A percentile compares a stretch with the other conserved stretches of the same genome.
Evolutionary conservation across 2,797 vertebrate genomes (phyloP).

Genomic region (Spondyliosoma cantharus): DNA sequence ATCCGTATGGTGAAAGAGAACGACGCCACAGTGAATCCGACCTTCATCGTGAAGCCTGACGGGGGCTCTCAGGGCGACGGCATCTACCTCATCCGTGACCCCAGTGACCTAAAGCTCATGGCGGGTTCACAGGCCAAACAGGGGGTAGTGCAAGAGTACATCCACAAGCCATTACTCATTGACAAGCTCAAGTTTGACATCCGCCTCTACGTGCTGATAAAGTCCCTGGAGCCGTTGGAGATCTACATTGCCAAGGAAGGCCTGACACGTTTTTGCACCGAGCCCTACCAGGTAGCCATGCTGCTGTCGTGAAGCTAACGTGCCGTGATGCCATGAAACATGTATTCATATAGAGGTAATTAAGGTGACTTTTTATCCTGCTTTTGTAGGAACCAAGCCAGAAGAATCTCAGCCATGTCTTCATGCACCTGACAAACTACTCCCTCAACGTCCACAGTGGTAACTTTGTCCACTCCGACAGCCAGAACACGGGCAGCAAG

Average conservation of each 20-base stretch:
- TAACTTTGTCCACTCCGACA: slow-evolving; percentile 96
- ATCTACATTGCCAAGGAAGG: slow-evolving; percentile 98
- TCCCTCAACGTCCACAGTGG: slow-evolving; percentile 95
- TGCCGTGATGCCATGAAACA: not conserved
- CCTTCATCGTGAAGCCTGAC: slow-evolving; percentile 97
- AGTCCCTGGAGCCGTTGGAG: slow-evolving; percentile 94
- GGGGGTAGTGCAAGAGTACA: slow-evolving; percentile 95
- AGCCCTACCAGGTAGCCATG: slow-evolving; percentile 89
- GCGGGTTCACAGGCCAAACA: slow-evolving; percentile 88
- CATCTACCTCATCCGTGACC: slow-evolving; percentile 98
- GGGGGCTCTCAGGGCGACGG: slow-evolving; percentile 97
- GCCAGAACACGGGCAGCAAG: slow-evolving; percentile 94
- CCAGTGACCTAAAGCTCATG: slow-evolving; percentile 86
- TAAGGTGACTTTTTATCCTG: not conserved
- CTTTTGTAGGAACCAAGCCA: slow-evolving; percentile 87
- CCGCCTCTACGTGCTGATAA: slow-evolving; percentile 95
- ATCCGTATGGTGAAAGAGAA: slow-evolving; percentile 89
- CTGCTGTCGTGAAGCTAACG: not conserved
- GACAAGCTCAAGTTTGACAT: slow-evolving; percentile 99
- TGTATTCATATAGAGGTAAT: not conserved
- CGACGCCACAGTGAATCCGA: slow-evolving; percentile 87
- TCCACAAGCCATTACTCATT: slow-evolving; percentile 93
- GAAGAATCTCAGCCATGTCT: slow-evolving; percentile 94
- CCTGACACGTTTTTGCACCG: slow-evolving; percentile 96
- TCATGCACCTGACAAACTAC: slow-evolving; percentile 99